Evolutionary conservation across 2,113 vertebrate species (phyloP), one percentile per base, ranked within the genome.

Genomic region (Pluvialis apricaria): DNA sequence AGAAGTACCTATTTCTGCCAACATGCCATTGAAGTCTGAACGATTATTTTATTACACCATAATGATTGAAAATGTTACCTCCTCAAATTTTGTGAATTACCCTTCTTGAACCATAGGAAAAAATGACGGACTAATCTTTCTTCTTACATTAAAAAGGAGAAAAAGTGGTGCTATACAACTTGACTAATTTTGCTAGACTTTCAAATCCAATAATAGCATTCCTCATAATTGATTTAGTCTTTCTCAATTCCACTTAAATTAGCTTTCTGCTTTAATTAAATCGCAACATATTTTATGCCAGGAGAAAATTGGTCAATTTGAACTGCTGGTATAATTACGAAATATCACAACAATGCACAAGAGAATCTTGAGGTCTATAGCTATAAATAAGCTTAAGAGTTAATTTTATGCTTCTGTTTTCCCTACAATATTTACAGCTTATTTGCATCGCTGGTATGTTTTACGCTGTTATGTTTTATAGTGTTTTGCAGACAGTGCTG

Each of bases 241-340:
- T 92, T 81, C 84, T 79, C 61, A 91, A 86, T 87, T 94, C 65
- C 81, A 94, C 81, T 77, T 85, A 86, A 97, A 92, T 91, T 92
- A 90, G 58, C 81, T 94, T 91, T 91, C 70, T 87, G 69, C 66
- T 94, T 96, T 97, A 95, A 97, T 97, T 97, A 95, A 97, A 94
- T 91, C 42, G 3, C 73, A 85, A 87, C 54, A 20, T 87, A 80
- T 70, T 91, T 94, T 92, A 89, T 87, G 54, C 66, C 81, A 89
- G 40, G 34, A 97, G 81, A 95, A 88, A 94, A 94, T 20, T 69
- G 77, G 62, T 92, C 81, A 77, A 82, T 95, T 94, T 94, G 62
- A 96, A 94, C 92, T 71, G 60, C 69, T 87, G 45, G 25, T 91
- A 55, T 88, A 94, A 92, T 87, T 94, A 80, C 4, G 0, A 96